Evolutionary conservation across 1,140 invertebrate species (phyloP).

Genomic region (Drosophila tani): DNA sequence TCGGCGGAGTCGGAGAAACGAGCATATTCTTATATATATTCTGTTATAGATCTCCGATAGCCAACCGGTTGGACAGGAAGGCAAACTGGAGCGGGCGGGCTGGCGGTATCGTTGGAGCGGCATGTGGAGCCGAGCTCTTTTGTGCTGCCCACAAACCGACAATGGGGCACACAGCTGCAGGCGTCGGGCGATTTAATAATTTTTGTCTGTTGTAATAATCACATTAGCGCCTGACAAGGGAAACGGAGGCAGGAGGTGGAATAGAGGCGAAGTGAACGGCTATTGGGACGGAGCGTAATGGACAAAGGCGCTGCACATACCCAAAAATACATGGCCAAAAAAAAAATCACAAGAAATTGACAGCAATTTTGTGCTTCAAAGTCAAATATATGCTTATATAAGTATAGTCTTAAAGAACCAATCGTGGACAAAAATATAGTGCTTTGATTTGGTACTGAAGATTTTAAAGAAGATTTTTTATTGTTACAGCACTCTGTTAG

Average conservation of each 20-base stretch:
- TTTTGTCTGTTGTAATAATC: conserved; percentile 57
- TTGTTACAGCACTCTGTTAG: too few relatives aligned
- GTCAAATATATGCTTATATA: neutral
- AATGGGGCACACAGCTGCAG: conserved; percentile 57
- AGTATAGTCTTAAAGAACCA: neutral
- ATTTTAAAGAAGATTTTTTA: too few relatives aligned
- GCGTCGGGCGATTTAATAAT: conserved; percentile 41
- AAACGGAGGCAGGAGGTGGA: neutral
- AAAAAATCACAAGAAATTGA: neutral
- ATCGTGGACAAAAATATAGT: too few relatives aligned
- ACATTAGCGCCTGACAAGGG: conserved; percentile 29
- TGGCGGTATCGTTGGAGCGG: conserved; percentile 43
- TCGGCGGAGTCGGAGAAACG: conserved; percentile 17
- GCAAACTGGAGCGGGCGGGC: conserved; percentile 51
- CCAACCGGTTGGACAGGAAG: conserved; percentile 70
- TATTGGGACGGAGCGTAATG: conserved; percentile 23
- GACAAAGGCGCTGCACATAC: conserved; percentile 8
- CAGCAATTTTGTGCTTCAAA: neutral
- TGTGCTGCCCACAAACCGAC: conserved; percentile 41
- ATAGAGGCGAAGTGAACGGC: conserved; percentile 38
- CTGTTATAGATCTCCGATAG: conserved; percentile 66
- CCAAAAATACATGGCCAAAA: conserved; percentile 4
- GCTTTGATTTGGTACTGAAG: too few relatives aligned
- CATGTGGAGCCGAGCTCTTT: conserved; percentile 22
- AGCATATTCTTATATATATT: conserved; percentile 28